Evolutionary conservation across 2,797 vertebrate genomes (phyloP).

Genomic region (Hippocampus kuda): DNA sequence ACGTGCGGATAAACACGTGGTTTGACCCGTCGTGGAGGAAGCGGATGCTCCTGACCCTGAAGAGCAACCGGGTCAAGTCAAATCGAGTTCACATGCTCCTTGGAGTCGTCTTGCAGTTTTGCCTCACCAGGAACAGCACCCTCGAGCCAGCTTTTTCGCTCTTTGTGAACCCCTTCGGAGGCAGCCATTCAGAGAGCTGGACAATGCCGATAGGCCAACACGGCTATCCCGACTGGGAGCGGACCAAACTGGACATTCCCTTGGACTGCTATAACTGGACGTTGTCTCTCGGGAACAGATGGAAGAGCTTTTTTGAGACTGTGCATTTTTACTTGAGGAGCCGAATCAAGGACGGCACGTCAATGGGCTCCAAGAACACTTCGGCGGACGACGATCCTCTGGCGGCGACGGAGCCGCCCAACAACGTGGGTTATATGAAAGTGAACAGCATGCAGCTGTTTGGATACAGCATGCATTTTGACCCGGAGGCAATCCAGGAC

Average conservation of each 20-base stretch:
- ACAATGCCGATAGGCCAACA: conserved; percentile 89
- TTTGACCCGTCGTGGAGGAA: conserved; percentile 95
- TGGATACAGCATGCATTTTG: conserved; percentile 98
- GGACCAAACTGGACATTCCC: conserved; percentile 80
- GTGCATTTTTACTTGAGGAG: conserved; percentile 95
- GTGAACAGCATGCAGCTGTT: conserved; percentile 93
- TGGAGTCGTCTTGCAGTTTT: conserved; percentile 85
- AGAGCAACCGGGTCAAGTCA: conserved; percentile 94
- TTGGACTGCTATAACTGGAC: conserved; percentile 96
- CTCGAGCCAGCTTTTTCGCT: conserved; percentile 84
- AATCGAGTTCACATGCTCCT: conserved; percentile 89
- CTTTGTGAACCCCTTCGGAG: conserved; percentile 92
- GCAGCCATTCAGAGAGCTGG: conserved; percentile 98
- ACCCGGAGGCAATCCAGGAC: conserved; percentile 93
- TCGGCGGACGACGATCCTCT: conserved; percentile 38
- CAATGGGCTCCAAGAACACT: conserved; percentile 53
- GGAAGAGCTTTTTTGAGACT: conserved; percentile 98
- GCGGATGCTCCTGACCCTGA: conserved; percentile 89
- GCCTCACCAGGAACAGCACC: conserved; percentile 88
- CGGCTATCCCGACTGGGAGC: conserved; percentile 90
- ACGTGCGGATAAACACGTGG: conserved; percentile 90
- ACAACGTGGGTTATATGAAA: conserved; percentile 90
- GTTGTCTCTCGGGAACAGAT: conserved; percentile 86
- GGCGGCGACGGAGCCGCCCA: conserved; percentile 73
- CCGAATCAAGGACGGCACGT: conserved; percentile 68